Evolutionary conservation across 1,140 invertebrate genomes (phyloP).

Genomic region (Bemisia tabaci): DNA sequence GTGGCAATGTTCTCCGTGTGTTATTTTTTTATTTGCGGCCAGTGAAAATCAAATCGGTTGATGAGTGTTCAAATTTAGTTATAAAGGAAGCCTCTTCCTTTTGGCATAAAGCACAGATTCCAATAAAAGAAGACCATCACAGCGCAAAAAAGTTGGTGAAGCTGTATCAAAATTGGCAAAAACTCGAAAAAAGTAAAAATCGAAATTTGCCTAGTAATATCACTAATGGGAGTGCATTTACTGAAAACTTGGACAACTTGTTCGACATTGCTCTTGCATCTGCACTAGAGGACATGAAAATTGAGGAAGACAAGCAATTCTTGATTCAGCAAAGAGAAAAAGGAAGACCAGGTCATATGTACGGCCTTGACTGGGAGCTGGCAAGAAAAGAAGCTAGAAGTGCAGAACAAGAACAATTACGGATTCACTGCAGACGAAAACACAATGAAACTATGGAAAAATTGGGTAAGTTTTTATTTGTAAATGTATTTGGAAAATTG

Average conservation of each 20-base stretch:
- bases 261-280: constrained; percentile 23
- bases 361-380: constrained; percentile 1
- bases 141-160: constrained; percentile 14
- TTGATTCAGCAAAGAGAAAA: constrained; percentile 14
- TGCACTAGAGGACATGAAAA: constrained; percentile 17
- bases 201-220: constrained; percentile 3
- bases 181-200: constrained; percentile 12
- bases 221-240: constrained; percentile 16
- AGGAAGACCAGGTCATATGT: constrained; percentile 8
- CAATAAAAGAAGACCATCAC: constrained; percentile 13
- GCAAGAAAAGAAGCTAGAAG: constrained; percentile 7
- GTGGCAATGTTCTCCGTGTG: constrained; percentile 11
- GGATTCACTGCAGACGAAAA: too few relatives aligned
- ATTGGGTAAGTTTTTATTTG: too few relatives aligned
- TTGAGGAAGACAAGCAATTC: constrained; percentile 17
- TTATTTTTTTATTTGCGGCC: constrained; percentile 16
- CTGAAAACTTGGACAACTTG: constrained; percentile 18
- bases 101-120: constrained; percentile 17
- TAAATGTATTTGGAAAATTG: too few relatives aligned
- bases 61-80: constrained; percentile 15
- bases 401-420: too few relatives aligned
- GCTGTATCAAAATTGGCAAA: constrained; percentile 16
- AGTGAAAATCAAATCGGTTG: constrained; percentile 13
- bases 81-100: constrained; percentile 15
- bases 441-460: too few relatives aligned